Conservation (phyloP, 2,113 vertebrate genomes). For the Saguinus imperator region DNA sequence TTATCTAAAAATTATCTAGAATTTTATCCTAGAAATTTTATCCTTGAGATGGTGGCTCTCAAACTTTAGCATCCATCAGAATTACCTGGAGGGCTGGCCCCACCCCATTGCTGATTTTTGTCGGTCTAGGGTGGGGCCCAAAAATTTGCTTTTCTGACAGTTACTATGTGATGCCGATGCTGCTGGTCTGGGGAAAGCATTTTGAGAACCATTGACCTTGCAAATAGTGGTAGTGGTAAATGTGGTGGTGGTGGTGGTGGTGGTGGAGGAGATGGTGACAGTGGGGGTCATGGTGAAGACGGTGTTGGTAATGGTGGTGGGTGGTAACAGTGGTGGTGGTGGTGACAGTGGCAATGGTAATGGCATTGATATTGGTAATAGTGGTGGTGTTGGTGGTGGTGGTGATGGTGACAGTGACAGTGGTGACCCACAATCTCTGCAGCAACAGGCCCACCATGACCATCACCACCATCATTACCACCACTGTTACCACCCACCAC, state of each 20-base stretch:
- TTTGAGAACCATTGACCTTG: neutral
- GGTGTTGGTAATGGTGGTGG: too few species aligned
- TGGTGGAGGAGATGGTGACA: neutral
- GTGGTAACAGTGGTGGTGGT: too few species aligned
- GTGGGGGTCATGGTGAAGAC: too few species aligned
- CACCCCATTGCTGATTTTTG: neutral
- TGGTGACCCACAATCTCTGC: too few species aligned
- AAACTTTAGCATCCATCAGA: neutral
- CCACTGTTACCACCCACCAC: too few species aligned
- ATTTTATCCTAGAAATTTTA: neutral
- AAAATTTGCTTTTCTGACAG: neutral
- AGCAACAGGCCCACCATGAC: too few species aligned
- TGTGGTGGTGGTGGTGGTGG: neutral
- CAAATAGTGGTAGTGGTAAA: neutral
- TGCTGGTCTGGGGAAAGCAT: neutral
- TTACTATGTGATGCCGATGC: neutral
- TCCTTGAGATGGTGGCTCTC: neutral
- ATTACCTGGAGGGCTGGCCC: neutral
- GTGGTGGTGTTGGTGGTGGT: neutral
- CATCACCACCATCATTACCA: too few species aligned
- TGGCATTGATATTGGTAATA: too few species aligned
- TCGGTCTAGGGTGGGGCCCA: neutral
- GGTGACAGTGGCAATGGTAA: too few species aligned
- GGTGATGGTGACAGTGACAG: too few species aligned
- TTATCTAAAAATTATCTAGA: too few species aligned